Percentiles rank a stretch among this genome's conserved stretches.
Evolutionary conservation across 2,888 invertebrate species (phyloP).

Genomic region (Empis stercorea): DNA sequence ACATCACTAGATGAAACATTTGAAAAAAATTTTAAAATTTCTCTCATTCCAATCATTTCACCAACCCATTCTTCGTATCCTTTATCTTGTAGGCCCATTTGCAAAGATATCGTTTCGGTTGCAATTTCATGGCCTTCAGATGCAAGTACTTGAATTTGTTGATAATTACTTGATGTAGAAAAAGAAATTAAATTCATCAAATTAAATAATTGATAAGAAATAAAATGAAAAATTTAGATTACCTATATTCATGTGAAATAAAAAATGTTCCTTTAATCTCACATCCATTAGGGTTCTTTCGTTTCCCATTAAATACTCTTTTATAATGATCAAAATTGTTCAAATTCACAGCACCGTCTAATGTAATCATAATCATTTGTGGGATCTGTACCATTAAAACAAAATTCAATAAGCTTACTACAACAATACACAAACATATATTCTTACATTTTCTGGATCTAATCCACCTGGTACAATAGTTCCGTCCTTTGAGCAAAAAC

Average conservation of each 20-base stretch:
- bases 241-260: constrained; percentile 74
- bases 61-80: constrained; percentile 88
- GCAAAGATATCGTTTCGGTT: constrained; percentile 50
- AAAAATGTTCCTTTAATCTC: constrained; percentile 85
- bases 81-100: constrained; percentile 76
- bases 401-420: not conserved
- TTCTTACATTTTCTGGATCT: constrained; percentile 63
- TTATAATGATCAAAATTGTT: constrained; percentile 82
- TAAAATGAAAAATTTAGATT: too few species aligned
- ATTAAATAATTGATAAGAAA: too few species aligned
- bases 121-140: constrained; percentile 77
- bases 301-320: constrained; percentile 66
- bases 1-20: constrained; percentile 71
- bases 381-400: constrained; percentile 52
- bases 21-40: constrained; percentile 68
- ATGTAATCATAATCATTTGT: constrained; percentile 84
- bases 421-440: not conserved
- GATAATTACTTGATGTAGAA: too few species aligned
- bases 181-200: too few species aligned
- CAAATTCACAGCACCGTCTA: constrained; percentile 85
- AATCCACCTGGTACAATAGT: constrained; percentile 75
- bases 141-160: constrained; percentile 78
- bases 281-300: constrained; percentile 82
- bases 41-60: constrained; percentile 89
- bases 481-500: constrained; percentile 86